Conservation (phyloP, 2,113 vertebrate species). For the Myrmecophaga tridactyla region DNA sequence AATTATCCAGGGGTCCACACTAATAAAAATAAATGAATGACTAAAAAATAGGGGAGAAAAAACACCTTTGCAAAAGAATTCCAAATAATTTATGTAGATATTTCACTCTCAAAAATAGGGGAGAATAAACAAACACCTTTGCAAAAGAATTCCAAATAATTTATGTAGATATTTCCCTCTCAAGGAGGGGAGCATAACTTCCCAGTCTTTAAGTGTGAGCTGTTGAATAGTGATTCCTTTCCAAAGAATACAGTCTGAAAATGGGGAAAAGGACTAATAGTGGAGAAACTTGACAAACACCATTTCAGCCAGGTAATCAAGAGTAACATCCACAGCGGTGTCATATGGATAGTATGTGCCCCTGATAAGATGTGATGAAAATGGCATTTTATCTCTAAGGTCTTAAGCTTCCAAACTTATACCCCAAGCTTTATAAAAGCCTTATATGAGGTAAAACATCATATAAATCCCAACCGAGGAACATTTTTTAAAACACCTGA, state of each 20-base stretch:
- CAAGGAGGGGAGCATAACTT: background rate
- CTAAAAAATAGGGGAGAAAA: background rate
- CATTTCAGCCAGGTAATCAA: background rate
- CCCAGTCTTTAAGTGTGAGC: background rate
- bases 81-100: background rate
- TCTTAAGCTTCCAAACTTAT: background rate
- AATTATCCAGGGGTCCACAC: background rate
- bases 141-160: background rate
- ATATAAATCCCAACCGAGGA: background rate
- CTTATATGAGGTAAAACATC: background rate
- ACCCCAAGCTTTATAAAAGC: background rate
- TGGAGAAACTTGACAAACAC: background rate
- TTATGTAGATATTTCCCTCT: background rate
- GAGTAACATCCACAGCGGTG: background rate
- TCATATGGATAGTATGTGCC: background rate
- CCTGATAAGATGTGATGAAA: background rate
- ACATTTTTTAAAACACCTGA: background rate
- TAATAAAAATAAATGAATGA: background rate
- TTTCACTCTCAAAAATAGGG: background rate
- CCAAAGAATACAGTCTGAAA: background rate
- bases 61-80: background rate
- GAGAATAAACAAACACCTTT: background rate
- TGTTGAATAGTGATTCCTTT: background rate
- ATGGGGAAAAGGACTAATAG: rapidly evolving
- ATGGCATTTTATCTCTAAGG: background rate